phyloP scores from a whole-genome alignment of 2,888 invertebrate genomes.

The Tipula unca region DNA sequence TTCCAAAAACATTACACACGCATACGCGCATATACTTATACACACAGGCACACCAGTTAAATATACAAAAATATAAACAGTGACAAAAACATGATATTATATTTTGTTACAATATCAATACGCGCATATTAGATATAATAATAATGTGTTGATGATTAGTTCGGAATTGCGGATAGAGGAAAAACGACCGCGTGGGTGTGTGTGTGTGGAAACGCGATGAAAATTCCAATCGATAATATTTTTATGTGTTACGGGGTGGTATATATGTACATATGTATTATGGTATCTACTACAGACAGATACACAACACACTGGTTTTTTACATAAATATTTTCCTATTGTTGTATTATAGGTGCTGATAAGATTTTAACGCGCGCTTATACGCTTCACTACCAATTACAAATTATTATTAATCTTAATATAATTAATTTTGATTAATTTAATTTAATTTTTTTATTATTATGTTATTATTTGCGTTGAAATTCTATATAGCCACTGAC shows the following conservation, averaged over 20 bases:
- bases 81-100: background rate
- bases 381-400: conserved; percentile 8
- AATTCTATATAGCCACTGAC: background rate
- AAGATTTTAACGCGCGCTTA: background rate
- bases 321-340: background rate
- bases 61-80: background rate
- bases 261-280: no score
- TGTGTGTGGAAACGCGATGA: background rate
- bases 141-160: conserved; percentile 8
- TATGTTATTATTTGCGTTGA: background rate
- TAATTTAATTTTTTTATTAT: background rate
- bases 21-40: background rate
- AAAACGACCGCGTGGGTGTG: background rate
- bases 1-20: background rate
- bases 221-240: background rate
- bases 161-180: background rate
- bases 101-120: background rate
- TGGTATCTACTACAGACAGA: background rate
- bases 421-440: conserved; percentile 8
- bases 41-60: background rate
- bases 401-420: background rate
- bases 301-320: background rate
- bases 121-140: background rate
- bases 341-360: background rate
- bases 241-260: background rate